Evolutionary conservation across 2,888 invertebrate species (phyloP), one percentile per base, ranked within the genome.

Genomic region (Machimus rusticus): DNA sequence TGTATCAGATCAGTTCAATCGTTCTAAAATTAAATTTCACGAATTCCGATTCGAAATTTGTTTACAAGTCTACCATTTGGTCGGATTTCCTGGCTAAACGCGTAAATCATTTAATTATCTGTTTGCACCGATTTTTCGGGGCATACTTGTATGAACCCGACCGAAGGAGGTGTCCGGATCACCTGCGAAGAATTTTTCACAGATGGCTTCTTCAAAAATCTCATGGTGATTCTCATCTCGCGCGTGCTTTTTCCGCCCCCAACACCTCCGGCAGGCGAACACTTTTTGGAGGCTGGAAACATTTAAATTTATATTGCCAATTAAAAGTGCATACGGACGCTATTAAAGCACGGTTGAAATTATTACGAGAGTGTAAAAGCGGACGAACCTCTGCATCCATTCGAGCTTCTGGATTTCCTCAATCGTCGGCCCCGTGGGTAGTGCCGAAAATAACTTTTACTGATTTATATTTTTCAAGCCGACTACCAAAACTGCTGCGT

Each of bases 1-100:
- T 86, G 86, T 76, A 86, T 86, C 86, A 86, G 74, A 86, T 86
- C 86, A 31, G 86, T 86, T 86, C 86, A 86, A 86, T 86, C 86
- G 86, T 76, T 86, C 86, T 86, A 86, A 86, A 86, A 28, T 74
- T 86, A 86, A 86, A 86, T 74, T 86, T 76, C 86, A 86, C 86
- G 74, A 84, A 84, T 84, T 84, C 84, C 74, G 74, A 84, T 84
- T 66, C 8, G 39, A 66, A 74, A n/a, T n/a, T 84, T 84, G 84
- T 84, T 84, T 84, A 84, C 84, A 84, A 84, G 37, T 84, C 43
- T 66, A 43, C 28, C 34, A 31, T 66, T 84, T 74, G 57, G 57
- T 84, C 84, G 84, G 84, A 84, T 84, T 84, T 84, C 84, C 84
- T 84, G 84, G 39, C 74, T 74, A 34, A 74, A 84, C 43, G 39